phyloP scores from a whole-genome alignment of 2,888 invertebrate genomes.

The Salticus scenicus region DNA sequence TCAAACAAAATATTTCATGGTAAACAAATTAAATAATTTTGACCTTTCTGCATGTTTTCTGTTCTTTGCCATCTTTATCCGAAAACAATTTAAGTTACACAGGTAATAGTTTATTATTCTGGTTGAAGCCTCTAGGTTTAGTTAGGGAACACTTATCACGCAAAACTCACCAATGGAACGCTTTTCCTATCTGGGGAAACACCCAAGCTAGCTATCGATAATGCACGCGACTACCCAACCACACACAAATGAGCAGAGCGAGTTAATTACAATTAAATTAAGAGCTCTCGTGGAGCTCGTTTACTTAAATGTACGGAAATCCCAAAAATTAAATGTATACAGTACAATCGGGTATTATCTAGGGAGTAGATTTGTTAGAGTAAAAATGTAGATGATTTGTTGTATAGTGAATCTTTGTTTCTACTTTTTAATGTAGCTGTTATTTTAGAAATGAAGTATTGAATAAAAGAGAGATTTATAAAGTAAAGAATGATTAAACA shows the following conservation, averaged over 20 bases:
- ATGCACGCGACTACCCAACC: slow-evolving; percentile 3
- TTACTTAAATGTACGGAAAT: slow-evolving; percentile 15
- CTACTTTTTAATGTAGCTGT: background rate
- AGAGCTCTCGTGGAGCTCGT: slow-evolving; percentile 9
- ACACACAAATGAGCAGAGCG: slow-evolving; percentile 13
- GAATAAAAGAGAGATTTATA: too few species aligned
- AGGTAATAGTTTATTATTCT: slow-evolving; percentile 4
- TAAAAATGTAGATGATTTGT: background rate
- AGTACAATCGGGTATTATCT: background rate
- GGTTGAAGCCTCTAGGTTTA: background rate
- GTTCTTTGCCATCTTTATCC: too few species aligned
- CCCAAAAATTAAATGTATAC: slow-evolving; percentile 3
- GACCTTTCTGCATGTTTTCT: too few species aligned
- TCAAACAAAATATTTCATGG: too few species aligned
- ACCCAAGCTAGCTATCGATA: background rate
- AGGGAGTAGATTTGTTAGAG: background rate
- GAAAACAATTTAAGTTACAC: background rate
- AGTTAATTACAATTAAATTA: slow-evolving; percentile 19
- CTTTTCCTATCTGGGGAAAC: background rate
- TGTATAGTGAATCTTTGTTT: background rate
- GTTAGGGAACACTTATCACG: slow-evolving; percentile 5
- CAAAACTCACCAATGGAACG: slow-evolving; percentile 5
- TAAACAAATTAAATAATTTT: too few species aligned
- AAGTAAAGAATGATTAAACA: too few species aligned
- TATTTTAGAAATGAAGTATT: too few species aligned